Base-by-base conservation (phyloP, 2,113 vertebrate species). In the Perca fluviatilis region DNA sequence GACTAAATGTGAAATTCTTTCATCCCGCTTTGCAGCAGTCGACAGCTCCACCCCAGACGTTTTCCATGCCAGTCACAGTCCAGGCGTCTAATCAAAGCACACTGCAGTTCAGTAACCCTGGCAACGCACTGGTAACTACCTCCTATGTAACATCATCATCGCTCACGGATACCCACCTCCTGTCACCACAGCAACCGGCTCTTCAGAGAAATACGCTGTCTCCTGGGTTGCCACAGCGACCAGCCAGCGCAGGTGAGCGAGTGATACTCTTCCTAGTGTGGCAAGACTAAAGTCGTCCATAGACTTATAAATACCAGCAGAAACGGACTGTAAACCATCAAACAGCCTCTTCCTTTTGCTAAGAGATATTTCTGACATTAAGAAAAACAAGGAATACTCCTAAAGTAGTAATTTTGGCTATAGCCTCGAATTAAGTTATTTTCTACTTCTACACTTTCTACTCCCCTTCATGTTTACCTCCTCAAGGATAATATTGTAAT, bases 51-150 rank as follows among this genome's bases (percentile, higher is more conserved):
- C 94, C 97, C 36, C 96, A 98, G 8, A 98, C 97, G 61, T 99
- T 99, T 57, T 97, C 97, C 93, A 98, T 99, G 97, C 98, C 98
- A 0, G 97, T 99, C 91, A 97, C 98, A 9, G 97, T 99, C 90
- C 98, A 98, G 2, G 96, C 97, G 77, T 96, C 95, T 95, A 99
- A 96, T 94, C 98, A 97, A 79, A 98, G 94, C 94, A 93, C 97
- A 27, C 95, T 98, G 95, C 97, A 97, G 83, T 99, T 99, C 96
- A 99, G 96, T 95, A 99, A 96, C 93, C 97, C 97, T 0, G 96
- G 97, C 85, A 95, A 97, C 76, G 95, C 97, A 6, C 93, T 99
- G 93, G 98, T 99, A 92, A 99, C 97, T 90, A 97, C 98, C 86
- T 99, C 98, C 85, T 95, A 98, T 87, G 97, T 98, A 90, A 98